Percentiles rank a stretch among this genome's conserved stretches.
phyloP scores from a whole-genome alignment of 2,113 vertebrate genomes.

The Erythrocercus mccallii region DNA sequence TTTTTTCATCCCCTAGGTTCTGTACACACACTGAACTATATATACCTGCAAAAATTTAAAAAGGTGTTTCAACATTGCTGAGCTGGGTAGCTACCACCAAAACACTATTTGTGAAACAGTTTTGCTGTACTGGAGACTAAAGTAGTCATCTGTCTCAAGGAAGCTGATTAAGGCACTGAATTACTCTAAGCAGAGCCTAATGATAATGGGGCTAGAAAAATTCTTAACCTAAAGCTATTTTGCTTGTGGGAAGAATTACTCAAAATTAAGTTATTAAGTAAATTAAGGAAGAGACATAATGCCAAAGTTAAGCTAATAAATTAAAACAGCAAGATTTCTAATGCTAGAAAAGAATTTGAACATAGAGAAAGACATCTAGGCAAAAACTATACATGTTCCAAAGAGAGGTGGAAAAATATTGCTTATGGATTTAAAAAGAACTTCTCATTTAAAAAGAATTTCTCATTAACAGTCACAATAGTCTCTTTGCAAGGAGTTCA shows the following conservation, averaged over 20 bases:
- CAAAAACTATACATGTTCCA: neutral
- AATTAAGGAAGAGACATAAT: neutral
- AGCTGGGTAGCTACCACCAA: neutral
- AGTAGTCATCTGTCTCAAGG: neutral
- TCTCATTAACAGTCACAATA: neutral
- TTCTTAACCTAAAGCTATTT: neutral
- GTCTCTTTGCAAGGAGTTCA: neutral
- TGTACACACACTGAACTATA: neutral
- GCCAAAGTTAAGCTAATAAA: neutral
- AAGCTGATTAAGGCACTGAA: neutral
- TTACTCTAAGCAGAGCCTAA: neutral
- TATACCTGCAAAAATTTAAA: neutral
- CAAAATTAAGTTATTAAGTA: neutral
- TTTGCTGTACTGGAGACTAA: neutral
- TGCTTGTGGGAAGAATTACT: neutral
- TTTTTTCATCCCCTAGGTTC: neutral
- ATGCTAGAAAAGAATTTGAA: neutral
- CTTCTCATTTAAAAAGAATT: neutral
- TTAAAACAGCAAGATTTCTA: neutral
- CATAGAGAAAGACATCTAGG: neutral
- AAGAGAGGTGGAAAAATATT: neutral
- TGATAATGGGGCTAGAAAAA: neutral
- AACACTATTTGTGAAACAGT: neutral
- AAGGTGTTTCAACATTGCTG: neutral
- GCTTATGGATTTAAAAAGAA: neutral